These are phyloP conservation scores for Lasiurus cinereus DNA, from an alignment of 2,113 vertebrate species.

Conservation along the genomic window DNA sequence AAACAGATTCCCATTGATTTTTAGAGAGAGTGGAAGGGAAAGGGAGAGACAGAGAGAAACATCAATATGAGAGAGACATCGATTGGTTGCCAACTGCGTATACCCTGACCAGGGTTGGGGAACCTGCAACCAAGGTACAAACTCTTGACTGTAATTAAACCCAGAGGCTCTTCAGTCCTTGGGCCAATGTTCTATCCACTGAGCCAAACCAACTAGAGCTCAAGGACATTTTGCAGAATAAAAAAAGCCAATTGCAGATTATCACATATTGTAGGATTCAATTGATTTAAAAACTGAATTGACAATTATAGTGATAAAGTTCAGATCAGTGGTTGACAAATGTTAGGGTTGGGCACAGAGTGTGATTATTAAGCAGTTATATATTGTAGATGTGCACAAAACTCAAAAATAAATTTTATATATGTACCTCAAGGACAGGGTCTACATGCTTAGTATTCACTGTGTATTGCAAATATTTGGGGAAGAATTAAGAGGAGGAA, in stretches of 20 bases:
- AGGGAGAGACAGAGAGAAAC: too few relatives aligned
- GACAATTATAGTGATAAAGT: neutral
- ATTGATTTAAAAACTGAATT: neutral
- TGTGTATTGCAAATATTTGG: neutral
- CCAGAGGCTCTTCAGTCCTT: too few relatives aligned
- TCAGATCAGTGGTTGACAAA: neutral
- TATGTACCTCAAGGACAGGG: neutral
- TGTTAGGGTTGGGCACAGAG: neutral
- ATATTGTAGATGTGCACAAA: neutral
- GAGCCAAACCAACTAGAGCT: neutral
- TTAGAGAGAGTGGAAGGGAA: too few relatives aligned
- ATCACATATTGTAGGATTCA: neutral
- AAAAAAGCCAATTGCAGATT: neutral
- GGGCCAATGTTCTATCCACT: too few relatives aligned
- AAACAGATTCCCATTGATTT: too few relatives aligned
- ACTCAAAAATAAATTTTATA: slow-evolving; percentile 9
- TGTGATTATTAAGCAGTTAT: neutral
- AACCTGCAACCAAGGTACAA: too few relatives aligned
- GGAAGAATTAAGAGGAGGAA: slow-evolving; percentile 11
- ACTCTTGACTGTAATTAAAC: too few relatives aligned
- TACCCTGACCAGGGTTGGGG: too few relatives aligned
- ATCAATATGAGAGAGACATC: too few relatives aligned
- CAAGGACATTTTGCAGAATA: neutral
- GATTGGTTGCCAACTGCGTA: too few relatives aligned
- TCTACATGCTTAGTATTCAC: slow-evolving; percentile 9